phyloP scores from a whole-genome alignment of 2,797 vertebrate genomes.

The Manis crassicaudata region DNA sequence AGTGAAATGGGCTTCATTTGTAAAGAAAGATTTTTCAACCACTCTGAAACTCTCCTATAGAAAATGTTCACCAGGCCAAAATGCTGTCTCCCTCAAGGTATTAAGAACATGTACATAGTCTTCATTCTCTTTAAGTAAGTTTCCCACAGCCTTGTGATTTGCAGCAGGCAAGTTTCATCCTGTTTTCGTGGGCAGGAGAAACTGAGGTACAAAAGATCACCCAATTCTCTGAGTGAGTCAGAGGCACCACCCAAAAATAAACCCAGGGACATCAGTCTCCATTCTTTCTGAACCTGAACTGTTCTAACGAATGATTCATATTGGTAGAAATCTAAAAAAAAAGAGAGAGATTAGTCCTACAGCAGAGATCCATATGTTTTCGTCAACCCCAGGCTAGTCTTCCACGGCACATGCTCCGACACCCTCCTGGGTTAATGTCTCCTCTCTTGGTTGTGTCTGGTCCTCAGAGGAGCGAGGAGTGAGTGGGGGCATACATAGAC shows the following conservation, averaged over 20 bases:
- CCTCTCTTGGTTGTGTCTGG: not conserved
- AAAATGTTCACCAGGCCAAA: not conserved
- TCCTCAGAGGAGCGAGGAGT: not conserved
- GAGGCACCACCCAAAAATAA: constrained; percentile 42
- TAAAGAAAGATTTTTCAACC: not conserved
- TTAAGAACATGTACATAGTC: not conserved
- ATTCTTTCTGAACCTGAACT: not conserved
- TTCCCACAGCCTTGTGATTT: constrained; percentile 53
- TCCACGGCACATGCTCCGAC: not conserved
- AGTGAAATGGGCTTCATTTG: not conserved
- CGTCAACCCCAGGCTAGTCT: not conserved
- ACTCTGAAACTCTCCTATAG: not conserved
- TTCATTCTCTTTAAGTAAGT: not conserved
- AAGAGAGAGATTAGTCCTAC: not conserved
- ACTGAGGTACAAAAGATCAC: constrained; percentile 61
- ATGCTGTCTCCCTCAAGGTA: not conserved
- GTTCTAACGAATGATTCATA: constrained; percentile 11
- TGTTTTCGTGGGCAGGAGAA: constrained; percentile 57
- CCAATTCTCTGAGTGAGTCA: constrained; percentile 57
- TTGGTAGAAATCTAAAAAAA: not conserved
- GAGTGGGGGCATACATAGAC: not conserved
- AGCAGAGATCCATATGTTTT: not conserved
- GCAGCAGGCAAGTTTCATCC: constrained; percentile 35
- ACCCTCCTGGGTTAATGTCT: not conserved
- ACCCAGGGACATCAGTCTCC: not conserved